A percentile compares a stretch with the other conserved stretches of the same genome.
These are phyloP conservation scores for Fulica atra DNA, from an alignment of 2,113 vertebrate species.

Conservation along the genomic window DNA sequence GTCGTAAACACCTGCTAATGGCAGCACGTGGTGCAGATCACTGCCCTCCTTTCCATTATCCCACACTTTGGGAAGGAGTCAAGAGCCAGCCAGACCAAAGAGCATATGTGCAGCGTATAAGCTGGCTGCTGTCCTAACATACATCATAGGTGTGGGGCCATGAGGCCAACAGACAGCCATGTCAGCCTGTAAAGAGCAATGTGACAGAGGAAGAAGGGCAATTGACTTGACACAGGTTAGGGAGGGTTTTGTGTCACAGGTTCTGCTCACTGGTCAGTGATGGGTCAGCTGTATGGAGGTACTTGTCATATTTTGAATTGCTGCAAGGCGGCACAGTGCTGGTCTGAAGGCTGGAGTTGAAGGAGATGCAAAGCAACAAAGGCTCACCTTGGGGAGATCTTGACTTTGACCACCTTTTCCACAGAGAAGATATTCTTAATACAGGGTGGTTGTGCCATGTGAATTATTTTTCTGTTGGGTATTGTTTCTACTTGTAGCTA, in stretches of 20 bases:
- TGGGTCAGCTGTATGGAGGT: not conserved
- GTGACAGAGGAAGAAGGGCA: not conserved
- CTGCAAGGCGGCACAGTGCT: accelerated
- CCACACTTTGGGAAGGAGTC: not conserved
- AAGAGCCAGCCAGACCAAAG: not conserved
- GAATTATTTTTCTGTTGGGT: not conserved
- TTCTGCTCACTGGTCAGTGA: not conserved
- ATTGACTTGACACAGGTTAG: not conserved
- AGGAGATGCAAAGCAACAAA: not conserved
- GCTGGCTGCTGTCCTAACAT: not conserved
- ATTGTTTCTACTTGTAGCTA: not conserved
- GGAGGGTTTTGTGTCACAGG: not conserved
- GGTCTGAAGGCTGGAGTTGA: not conserved
- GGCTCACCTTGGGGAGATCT: not conserved
- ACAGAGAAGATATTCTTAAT: not conserved
- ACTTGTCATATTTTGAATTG: not conserved
- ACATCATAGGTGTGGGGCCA: accelerated
- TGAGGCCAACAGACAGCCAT: not conserved
- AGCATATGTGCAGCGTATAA: not conserved
- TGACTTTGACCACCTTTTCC: not conserved
- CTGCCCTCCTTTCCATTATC: not conserved
- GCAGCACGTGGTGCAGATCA: slow-evolving; percentile 10
- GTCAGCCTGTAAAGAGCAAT: not conserved
- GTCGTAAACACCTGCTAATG: not conserved
- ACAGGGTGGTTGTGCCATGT: not conserved